phyloP scores from a whole-genome alignment of 2,113 vertebrate species.

The Menura novaehollandiae region DNA sequence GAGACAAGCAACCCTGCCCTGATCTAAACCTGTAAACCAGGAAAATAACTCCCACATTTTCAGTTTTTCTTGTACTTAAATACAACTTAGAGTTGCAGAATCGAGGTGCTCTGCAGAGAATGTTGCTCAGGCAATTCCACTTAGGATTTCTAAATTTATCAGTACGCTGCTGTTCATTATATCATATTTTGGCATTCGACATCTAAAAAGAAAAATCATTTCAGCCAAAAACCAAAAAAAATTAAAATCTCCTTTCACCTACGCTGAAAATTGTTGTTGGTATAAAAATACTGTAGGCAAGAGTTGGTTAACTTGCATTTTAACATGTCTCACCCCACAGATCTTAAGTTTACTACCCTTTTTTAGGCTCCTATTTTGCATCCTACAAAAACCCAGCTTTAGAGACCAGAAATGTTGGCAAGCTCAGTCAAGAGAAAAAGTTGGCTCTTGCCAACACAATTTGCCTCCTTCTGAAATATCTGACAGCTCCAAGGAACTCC shows the following conservation, averaged over 20 bases:
- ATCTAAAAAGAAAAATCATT: constrained; percentile 5
- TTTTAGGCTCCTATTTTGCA: background rate
- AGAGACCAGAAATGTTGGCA: constrained; percentile 5
- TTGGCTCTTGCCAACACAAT: background rate
- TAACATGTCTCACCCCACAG: background rate
- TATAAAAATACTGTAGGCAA: background rate
- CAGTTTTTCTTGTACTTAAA: background rate
- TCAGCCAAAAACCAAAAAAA: background rate
- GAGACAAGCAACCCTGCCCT: background rate
- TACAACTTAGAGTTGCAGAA: background rate
- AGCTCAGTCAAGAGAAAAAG: background rate
- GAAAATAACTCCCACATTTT: background rate
- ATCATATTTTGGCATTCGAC: background rate
- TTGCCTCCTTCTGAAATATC: constrained; percentile 14
- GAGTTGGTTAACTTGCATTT: background rate
- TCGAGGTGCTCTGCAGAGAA: background rate
- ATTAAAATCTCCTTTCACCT: background rate
- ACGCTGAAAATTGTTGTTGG: background rate
- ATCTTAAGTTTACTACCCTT: background rate
- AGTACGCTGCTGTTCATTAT: background rate
- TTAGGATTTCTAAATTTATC: constrained; percentile 21
- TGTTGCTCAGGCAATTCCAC: background rate
- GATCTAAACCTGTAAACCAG: background rate
- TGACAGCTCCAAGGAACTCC: background rate
- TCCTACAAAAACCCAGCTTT: background rate